phyloP scores from a whole-genome alignment of 2,797 vertebrate genomes.

The Poeciliopsis turneri region DNA sequence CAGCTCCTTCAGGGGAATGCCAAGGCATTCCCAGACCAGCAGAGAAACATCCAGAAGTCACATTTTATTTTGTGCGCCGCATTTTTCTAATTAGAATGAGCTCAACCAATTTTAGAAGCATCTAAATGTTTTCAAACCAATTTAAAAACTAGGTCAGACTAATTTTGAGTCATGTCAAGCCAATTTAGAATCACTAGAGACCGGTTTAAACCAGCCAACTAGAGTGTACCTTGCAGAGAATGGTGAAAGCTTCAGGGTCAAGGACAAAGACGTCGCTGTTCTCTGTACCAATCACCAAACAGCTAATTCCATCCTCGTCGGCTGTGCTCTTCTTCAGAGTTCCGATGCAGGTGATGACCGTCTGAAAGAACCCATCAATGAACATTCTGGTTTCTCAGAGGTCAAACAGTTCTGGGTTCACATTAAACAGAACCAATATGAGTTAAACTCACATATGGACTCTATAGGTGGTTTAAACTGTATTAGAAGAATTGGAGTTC shows the following conservation, averaged over 20 bases:
- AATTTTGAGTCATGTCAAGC: not conserved
- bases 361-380: conserved; percentile 68
- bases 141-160: not conserved
- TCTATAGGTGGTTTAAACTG: not conserved
- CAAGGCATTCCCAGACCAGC: no score
- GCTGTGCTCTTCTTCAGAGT: conserved; percentile 91
- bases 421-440: not conserved
- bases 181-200: not conserved
- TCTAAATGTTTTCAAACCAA: not conserved
- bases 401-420: not conserved
- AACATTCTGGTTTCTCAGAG: not conserved
- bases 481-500: not conserved
- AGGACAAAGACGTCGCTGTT: conserved; percentile 84
- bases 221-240: conserved; percentile 80
- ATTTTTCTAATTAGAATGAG: not conserved
- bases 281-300: conserved; percentile 89
- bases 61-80: no score
- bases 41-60: no score
- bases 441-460: not conserved
- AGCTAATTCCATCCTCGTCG: conserved; percentile 89
- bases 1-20: no score
- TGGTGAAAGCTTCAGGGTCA: conserved; percentile 90
- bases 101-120: not conserved
- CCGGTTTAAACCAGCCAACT: not conserved
- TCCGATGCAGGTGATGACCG: conserved; percentile 89